Base-by-base conservation (phyloP, 2,888 invertebrate genomes). In the Chironomus tentans region DNA sequence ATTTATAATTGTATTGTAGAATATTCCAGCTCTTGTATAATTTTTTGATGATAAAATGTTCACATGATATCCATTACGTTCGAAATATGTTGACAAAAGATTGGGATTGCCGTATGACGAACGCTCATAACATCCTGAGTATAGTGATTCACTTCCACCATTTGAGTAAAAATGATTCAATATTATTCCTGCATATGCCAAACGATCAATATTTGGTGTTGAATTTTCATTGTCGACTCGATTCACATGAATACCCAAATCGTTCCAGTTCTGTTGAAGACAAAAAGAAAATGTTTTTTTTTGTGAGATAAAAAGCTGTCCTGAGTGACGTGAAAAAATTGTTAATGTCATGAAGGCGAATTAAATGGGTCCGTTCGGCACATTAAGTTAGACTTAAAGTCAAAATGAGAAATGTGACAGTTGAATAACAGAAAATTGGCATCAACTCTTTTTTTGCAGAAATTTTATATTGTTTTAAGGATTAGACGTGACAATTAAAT, bases 161-260 rank as follows among this genome's bases (percentile, higher is more conserved):
- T 62, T 72, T 15, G 61, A 94, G 84, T 97, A 97, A 84, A 95
- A 94, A 81, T 91, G 91, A 81, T 95, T 91, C 61, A 97, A 85
- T 77, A 93, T 89, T 70, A 95, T 81, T 0, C 97, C 97, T 2
- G 91, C 90, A 81, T 89, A 92, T 0, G 95, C 96, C 77, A 97
- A 83, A 0, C 92, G 91, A 83, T 97, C 97, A 78, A 97, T 92
- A 82, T 96, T 95, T 0, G 95, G 95, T 2, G 97, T 97, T 46
- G 92, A 61, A 50, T 72, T 72, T 50, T 72, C 72, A 50, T 38
- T 61, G 15, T 62, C 72, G 7, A 15, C 46, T 12, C 13, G 28
- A 18, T 72, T 72, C 38, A 62, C 96, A 82, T 94, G 96, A 84
- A 94, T 96, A 13, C 95, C 92, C 1, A 96, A 92, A 84, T 97